phyloP scores from a whole-genome alignment of 1,140 invertebrate genomes.

The Lucilia cuprina region DNA sequence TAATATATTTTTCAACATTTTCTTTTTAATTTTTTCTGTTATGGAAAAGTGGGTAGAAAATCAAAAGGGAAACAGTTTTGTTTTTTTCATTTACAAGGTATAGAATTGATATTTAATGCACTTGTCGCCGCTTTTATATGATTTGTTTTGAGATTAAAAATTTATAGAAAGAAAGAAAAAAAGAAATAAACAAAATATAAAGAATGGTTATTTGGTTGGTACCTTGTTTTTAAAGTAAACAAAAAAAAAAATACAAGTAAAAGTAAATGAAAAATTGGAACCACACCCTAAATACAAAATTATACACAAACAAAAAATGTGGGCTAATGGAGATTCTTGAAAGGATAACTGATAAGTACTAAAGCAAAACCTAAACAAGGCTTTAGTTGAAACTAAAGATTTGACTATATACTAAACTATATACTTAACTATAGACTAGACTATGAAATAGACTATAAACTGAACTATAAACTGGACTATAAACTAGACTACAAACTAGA shows the following conservation, averaged over 20 bases:
- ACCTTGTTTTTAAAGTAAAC: background rate
- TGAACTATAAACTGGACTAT: too few species aligned
- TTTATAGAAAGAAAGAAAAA: background rate
- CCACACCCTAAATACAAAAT: background rate
- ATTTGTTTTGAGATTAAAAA: background rate
- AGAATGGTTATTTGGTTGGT: too few species aligned
- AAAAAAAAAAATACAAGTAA: background rate
- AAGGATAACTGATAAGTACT: background rate
- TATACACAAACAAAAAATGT: background rate
- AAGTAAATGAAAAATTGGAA: background rate
- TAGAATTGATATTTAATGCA: background rate
- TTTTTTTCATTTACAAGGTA: too few species aligned
- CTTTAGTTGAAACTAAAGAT: too few species aligned
- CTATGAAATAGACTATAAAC: too few species aligned
- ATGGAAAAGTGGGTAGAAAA: conserved; percentile 8
- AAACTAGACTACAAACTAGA: too few species aligned
- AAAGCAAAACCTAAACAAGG: too few species aligned
- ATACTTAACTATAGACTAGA: too few species aligned
- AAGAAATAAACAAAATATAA: background rate
- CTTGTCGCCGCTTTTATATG: background rate
- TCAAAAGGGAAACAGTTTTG: background rate
- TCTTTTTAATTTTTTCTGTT: background rate
- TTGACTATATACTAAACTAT: too few species aligned
- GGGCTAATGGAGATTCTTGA: background rate
- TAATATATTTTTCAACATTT: background rate